Base-by-base conservation (phyloP, 2,888 invertebrate genomes). In the Chaitophorus viminalis region DNA sequence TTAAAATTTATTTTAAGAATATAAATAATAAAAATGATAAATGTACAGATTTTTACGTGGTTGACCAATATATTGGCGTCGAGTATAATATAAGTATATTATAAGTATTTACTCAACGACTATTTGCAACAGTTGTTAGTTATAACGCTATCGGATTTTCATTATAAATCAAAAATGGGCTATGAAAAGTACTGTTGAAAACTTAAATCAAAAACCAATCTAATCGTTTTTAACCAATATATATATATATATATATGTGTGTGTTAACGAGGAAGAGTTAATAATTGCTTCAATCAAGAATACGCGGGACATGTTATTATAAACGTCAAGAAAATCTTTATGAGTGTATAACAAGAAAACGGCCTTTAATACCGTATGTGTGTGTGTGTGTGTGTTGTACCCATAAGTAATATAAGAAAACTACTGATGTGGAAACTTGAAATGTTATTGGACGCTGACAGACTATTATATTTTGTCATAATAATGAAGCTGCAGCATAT, bases 361-460 rank as follows among this genome's bases (percentile, higher is more conserved):
- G 33, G 36, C n/a, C 39, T 68, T 68, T 68, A 68, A 68, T 68
- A 68, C n/a, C 68, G 68, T 68, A 6, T 6, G 68, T 1, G n/a
- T 3, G 68, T 14, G 60, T 0, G 21, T 5, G 11, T 6, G 65
- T n/a, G n/a, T 65, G 5, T 17, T 17, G 60, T 60, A 25, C 52
- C 36, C 6, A 36, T 36, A 36, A 5, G 11, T 60, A 60, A 6
- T 60, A 17, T 33, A 54, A 82, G 82, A 33, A 82, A 82, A 82
- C 82, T 21, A 82, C 54, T 54, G 82, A 72, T n/a, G 82, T n/a
- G 82, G 72, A 82, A 82, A 82, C n/a, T 52, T 68, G 68, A 82
- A 25, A 70, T 54, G 5, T 11, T n/a, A 36, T 36, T 18, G 72
- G 33, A 29, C 33, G 68, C 18, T 46, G 81, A 81, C 68, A 31